Evolutionary conservation across 2,113 vertebrate genomes (phyloP).

Genomic region (Miniopterus natalensis): DNA sequence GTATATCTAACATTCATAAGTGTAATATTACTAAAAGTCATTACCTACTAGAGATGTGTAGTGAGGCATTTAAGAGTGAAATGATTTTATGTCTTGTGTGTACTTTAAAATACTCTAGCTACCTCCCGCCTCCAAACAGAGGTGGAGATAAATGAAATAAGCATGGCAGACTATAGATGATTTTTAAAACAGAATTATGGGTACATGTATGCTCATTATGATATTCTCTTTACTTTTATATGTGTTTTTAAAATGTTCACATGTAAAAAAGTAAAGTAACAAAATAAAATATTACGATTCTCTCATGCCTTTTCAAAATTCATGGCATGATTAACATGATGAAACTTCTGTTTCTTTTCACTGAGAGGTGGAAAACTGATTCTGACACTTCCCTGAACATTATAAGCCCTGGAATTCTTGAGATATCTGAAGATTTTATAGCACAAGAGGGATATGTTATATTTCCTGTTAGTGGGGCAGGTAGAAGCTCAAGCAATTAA

Average conservation of each 20-base stretch:
- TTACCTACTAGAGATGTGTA: background rate
- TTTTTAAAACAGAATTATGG: background rate
- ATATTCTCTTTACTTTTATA: background rate
- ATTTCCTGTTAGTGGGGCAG: slow-evolving; percentile 45
- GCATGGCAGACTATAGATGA: background rate
- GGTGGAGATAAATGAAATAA: background rate
- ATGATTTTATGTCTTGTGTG: background rate
- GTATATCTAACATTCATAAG: background rate
- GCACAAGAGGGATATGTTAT: background rate
- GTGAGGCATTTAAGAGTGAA: background rate
- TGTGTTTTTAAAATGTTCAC: background rate
- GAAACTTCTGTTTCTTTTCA: background rate
- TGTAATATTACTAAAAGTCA: background rate
- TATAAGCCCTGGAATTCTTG: background rate
- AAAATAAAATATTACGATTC: background rate
- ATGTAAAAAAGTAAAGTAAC: background rate
- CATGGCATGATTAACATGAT: background rate
- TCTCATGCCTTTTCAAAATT: background rate
- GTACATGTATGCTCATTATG: background rate
- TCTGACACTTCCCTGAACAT: background rate
- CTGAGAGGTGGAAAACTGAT: background rate
- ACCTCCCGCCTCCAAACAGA: background rate
- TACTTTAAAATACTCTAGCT: background rate
- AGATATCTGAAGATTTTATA: slow-evolving; percentile 22
- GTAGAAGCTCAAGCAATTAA: slow-evolving; percentile 37